phyloP scores from a whole-genome alignment of 1,140 invertebrate species.

The Melitaea cinxia region DNA sequence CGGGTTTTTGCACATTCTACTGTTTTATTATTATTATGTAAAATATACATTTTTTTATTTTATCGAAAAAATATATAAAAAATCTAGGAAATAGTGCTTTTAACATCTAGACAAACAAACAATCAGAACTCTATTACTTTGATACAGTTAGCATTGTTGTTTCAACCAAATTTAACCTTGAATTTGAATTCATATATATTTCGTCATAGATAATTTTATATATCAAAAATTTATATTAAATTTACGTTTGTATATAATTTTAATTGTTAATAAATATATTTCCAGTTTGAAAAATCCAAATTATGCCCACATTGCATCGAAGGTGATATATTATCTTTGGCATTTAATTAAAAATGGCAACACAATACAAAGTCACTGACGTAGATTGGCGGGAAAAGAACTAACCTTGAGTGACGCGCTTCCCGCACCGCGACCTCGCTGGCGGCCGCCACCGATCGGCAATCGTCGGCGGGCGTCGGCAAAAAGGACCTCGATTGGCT shows the following conservation, averaged over 20 bases:
- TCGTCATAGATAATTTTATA: neutral
- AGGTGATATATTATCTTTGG: conserved; percentile 33
- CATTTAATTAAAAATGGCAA: conserved; percentile 57
- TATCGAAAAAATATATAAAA: too few relatives aligned
- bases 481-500: neutral
- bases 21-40: too few relatives aligned
- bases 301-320: conserved; percentile 15
- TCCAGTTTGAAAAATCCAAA: conserved; percentile 22
- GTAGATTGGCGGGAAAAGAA: conserved; percentile 70
- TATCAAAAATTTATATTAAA: neutral
- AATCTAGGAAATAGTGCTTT: too few relatives aligned
- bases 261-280: neutral
- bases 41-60: too few relatives aligned
- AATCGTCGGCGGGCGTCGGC: conserved; percentile 31
- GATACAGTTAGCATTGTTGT: too few relatives aligned
- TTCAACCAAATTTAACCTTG: neutral
- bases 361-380: conserved; percentile 65
- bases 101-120: too few relatives aligned
- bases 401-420: conserved; percentile 70
- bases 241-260: too few relatives aligned
- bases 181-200: neutral
- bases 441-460: conserved; percentile 62
- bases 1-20: too few relatives aligned
- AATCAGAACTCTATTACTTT: too few relatives aligned
- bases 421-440: conserved; percentile 69